These are phyloP conservation scores for Oceanodroma leucorhoa DNA, from an alignment of 2,797 vertebrate genomes.

Conservation along the genomic window DNA sequence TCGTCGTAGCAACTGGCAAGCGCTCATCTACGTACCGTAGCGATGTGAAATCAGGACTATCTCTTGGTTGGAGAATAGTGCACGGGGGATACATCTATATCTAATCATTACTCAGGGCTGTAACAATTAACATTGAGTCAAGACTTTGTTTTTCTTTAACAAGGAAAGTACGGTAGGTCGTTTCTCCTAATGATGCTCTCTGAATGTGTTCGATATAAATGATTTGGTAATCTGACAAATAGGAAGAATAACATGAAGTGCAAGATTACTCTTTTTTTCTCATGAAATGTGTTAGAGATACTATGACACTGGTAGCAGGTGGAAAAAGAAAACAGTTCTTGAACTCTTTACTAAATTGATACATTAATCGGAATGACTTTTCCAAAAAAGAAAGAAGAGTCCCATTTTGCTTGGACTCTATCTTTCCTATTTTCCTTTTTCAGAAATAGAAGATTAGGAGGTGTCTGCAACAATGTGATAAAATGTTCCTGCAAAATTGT, in stretches of 20 bases:
- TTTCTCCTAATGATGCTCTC: neutral
- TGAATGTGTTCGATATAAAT: neutral
- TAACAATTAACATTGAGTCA: neutral
- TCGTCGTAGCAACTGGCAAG: neutral
- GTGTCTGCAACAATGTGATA: constrained; percentile 75
- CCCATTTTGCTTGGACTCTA: constrained; percentile 52
- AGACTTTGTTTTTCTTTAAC: neutral
- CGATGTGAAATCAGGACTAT: neutral
- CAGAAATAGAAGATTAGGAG: constrained; percentile 74
- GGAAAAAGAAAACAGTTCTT: constrained; percentile 36
- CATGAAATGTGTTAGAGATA: neutral
- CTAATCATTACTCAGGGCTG: neutral
- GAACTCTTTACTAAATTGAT: constrained; percentile 57
- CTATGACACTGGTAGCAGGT: neutral
- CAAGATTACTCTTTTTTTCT: neutral
- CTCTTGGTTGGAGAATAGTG: neutral
- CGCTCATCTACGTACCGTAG: neutral
- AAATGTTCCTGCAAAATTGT: constrained; percentile 73
- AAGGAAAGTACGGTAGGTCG: neutral
- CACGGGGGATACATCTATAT: neutral
- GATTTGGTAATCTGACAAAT: neutral
- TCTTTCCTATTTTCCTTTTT: constrained; percentile 48
- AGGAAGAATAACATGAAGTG: neutral
- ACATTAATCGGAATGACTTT: constrained; percentile 56
- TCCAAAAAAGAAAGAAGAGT: constrained; percentile 68